Percentiles rank a stretch among this genome's conserved stretches.
These are phyloP conservation scores for Caenorhabditis parvicauda DNA, from an alignment of 2,888 invertebrate species.

Conservation along the genomic window DNA sequence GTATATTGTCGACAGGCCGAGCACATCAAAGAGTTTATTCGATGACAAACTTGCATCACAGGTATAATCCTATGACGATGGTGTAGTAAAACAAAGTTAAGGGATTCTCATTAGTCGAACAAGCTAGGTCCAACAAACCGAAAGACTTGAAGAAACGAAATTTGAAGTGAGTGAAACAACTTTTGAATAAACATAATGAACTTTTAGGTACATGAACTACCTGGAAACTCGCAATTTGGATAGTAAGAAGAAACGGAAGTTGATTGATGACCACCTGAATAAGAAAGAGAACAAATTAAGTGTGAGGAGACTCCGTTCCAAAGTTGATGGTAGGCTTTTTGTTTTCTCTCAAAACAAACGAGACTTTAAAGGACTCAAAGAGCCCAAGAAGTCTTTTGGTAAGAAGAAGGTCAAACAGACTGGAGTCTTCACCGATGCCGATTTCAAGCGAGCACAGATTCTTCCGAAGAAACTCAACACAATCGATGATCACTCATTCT, in stretches of 20 bases:
- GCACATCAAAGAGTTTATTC: constrained; percentile 17
- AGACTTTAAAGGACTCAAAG: not conserved
- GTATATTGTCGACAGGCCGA: constrained; percentile 22
- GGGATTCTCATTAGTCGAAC: constrained; percentile 36
- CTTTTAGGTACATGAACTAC: constrained; percentile 25
- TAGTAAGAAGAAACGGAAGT: constrained; percentile 11
- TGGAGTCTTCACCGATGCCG: constrained; percentile 27
- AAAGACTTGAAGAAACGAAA: constrained; percentile 30
- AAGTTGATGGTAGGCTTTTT: no score
- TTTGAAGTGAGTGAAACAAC: constrained; percentile 15
- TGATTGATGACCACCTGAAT: constrained; percentile 17
- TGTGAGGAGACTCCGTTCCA: no score
- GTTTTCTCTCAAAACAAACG: not conserved
- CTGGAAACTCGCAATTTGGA: constrained; percentile 18
- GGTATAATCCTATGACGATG: not conserved
- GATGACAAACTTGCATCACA: constrained; percentile 24
- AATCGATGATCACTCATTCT: constrained; percentile 20
- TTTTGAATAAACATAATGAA: not conserved
- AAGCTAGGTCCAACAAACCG: constrained; percentile 23
- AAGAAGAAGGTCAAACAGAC: constrained; percentile 9
- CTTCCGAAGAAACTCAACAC: constrained; percentile 17
- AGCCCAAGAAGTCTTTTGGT: not conserved
- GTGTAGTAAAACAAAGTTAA: constrained; percentile 1
- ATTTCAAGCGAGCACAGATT: constrained; percentile 21
- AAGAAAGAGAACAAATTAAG: constrained; percentile 17